Percentiles rank a stretch among this genome's conserved stretches.
These are phyloP conservation scores for Didymodactylos carnosus DNA, from an alignment of 2,888 invertebrate species.

Conservation along the genomic window DNA sequence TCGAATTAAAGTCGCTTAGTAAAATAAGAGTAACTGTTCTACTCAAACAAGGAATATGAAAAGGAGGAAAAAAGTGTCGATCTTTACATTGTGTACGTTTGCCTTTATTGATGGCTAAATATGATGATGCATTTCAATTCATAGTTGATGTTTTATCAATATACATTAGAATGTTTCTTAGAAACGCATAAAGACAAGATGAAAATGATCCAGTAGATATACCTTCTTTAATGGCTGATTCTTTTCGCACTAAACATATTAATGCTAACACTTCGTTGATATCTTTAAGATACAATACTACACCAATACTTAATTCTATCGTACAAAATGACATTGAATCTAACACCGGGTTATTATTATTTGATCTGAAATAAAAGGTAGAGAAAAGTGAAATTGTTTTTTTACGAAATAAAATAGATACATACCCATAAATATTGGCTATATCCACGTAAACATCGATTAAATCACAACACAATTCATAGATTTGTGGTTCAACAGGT, in stretches of 20 bases:
- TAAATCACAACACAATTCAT: slow-evolving; percentile 99
- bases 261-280: background rate
- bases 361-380: background rate
- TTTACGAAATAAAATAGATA: background rate
- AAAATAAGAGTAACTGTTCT: too few species aligned
- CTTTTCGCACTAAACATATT: background rate
- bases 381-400: background rate
- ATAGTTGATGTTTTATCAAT: too few species aligned
- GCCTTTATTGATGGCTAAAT: too few species aligned
- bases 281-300: background rate
- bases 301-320: background rate
- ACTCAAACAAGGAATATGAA: too few species aligned
- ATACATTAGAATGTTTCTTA: too few species aligned
- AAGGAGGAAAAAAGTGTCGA: too few species aligned
- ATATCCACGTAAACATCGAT: slow-evolving; percentile 98
- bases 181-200: too few species aligned
- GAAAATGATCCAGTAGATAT: too few species aligned
- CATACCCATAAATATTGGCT: slow-evolving; percentile 75
- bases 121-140: too few species aligned
- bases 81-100: too few species aligned
- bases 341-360: background rate
- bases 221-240: background rate
- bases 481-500: slow-evolving; percentile 97
- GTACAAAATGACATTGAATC: background rate
- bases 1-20: too few species aligned